phyloP scores from a whole-genome alignment of 2,113 vertebrate species.

The Passer domesticus region DNA sequence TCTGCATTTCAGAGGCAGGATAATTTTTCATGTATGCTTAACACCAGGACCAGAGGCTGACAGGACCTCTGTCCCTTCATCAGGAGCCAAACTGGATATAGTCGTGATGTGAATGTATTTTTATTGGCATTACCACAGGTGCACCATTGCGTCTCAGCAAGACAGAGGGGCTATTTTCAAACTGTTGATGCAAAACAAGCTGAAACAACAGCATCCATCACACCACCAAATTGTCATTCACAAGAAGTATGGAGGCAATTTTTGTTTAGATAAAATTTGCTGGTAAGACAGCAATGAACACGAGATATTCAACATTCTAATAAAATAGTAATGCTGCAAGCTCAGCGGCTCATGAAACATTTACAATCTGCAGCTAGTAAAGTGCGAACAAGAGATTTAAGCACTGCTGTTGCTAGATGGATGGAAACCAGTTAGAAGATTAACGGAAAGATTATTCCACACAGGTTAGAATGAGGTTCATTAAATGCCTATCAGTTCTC shows the following conservation, averaged over 20 bases:
- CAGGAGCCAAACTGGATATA: neutral
- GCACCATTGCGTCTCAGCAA: neutral
- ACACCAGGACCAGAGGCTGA: neutral
- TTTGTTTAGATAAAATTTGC: conserved; percentile 65
- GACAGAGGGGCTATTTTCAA: conserved; percentile 41
- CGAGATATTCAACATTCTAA: conserved; percentile 73
- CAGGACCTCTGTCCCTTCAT: neutral
- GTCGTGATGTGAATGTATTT: neutral
- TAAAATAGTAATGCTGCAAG: conserved; percentile 83
- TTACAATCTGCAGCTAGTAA: conserved; percentile 76
- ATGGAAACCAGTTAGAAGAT: conserved; percentile 61
- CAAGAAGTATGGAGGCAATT: conserved; percentile 55
- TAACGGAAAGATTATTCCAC: conserved; percentile 65
- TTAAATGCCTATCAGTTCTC: conserved; percentile 55
- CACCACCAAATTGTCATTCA: conserved; percentile 43
- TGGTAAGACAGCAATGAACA: conserved; percentile 65
- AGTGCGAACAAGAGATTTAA: conserved; percentile 77
- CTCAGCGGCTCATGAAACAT: conserved; percentile 82
- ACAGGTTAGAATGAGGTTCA: conserved; percentile 65
- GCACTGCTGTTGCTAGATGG: conserved; percentile 49
- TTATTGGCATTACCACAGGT: conserved; percentile 12
- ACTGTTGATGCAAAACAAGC: conserved; percentile 32
- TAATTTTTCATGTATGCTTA: neutral
- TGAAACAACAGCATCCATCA: conserved; percentile 39
- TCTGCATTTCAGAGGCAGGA: neutral